Evolutionary conservation across 2,888 invertebrate genomes (phyloP).

Genomic region (Nomada flava): DNA sequence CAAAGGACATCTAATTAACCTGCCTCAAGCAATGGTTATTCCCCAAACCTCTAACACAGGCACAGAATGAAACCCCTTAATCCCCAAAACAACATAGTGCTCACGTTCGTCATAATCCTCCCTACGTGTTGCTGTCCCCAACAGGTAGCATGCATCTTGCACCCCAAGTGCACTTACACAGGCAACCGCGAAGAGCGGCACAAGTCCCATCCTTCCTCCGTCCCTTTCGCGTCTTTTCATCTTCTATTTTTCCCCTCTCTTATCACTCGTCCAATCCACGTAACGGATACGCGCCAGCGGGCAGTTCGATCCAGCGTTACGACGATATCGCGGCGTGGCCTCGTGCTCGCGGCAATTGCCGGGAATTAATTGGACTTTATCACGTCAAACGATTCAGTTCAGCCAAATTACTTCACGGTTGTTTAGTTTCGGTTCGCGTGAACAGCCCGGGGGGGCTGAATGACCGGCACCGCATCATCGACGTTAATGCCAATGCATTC

Average conservation of each 20-base stretch:
- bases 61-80: background rate
- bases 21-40: no score
- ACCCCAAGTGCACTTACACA: background rate
- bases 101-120: slow-evolving; percentile 19
- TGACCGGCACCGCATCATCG: slow-evolving; percentile 48
- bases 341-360: slow-evolving; percentile 58
- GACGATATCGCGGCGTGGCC: slow-evolving; percentile 44
- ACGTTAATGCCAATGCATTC: slow-evolving; percentile 40
- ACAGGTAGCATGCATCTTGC: slow-evolving; percentile 23
- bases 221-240: background rate
- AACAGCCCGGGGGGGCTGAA: slow-evolving; percentile 54
- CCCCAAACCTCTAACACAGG: background rate
- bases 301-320: slow-evolving; percentile 50
- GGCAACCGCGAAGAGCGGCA: background rate
- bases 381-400: slow-evolving; percentile 73
- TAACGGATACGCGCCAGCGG: slow-evolving; percentile 15
- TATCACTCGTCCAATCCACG: background rate
- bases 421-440: slow-evolving; percentile 70
- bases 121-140: slow-evolving; percentile 15
- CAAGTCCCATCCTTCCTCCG: background rate
- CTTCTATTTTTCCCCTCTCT: background rate
- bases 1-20: no score
- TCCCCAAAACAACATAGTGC: background rate
- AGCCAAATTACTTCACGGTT: slow-evolving; percentile 71
- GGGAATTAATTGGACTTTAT: slow-evolving; percentile 74